Percentiles rank a stretch among this genome's conserved stretches.
These are phyloP conservation scores for Parnassius orleans DNA, from an alignment of 2,888 invertebrate genomes.

Conservation along the genomic window DNA sequence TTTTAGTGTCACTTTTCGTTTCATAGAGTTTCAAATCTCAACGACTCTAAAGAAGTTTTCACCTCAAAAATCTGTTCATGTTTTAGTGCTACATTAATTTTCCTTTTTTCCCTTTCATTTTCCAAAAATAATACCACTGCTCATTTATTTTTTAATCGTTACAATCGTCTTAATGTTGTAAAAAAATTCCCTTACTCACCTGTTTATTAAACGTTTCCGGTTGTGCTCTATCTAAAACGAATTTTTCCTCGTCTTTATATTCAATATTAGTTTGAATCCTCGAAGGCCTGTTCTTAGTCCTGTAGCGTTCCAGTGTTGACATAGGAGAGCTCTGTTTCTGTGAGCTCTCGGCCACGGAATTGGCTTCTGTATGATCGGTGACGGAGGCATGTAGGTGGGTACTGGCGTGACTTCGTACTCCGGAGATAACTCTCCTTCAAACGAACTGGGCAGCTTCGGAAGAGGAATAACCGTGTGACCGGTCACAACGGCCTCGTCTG, in stretches of 20 bases:
- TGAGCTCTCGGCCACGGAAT: slow-evolving; percentile 41
- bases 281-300: slow-evolving; percentile 64
- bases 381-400: slow-evolving; percentile 59
- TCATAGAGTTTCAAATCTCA: no score
- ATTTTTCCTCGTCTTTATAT: slow-evolving; percentile 83
- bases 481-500: slow-evolving; percentile 83
- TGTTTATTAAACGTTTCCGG: slow-evolving; percentile 79
- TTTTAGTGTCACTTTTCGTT: no score
- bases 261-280: slow-evolving; percentile 61
- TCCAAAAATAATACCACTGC: no score
- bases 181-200: slow-evolving; percentile 40
- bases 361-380: slow-evolving; percentile 60
- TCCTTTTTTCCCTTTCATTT: no score
- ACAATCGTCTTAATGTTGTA: no score
- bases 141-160: no score
- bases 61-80: no score
- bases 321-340: slow-evolving; percentile 59
- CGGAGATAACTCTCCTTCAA: slow-evolving; percentile 62
- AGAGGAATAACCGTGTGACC: slow-evolving; percentile 83
- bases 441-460: slow-evolving; percentile 82
- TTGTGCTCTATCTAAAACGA: slow-evolving; percentile 84
- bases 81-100: no score
- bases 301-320: slow-evolving; percentile 73
- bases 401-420: slow-evolving; percentile 56
- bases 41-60: no score